Percentiles rank a stretch among this genome's conserved stretches.
Evolutionary conservation across 2,113 vertebrate genomes (phyloP).

Genomic region (Sinocyclocheilus maitianheensis): DNA sequence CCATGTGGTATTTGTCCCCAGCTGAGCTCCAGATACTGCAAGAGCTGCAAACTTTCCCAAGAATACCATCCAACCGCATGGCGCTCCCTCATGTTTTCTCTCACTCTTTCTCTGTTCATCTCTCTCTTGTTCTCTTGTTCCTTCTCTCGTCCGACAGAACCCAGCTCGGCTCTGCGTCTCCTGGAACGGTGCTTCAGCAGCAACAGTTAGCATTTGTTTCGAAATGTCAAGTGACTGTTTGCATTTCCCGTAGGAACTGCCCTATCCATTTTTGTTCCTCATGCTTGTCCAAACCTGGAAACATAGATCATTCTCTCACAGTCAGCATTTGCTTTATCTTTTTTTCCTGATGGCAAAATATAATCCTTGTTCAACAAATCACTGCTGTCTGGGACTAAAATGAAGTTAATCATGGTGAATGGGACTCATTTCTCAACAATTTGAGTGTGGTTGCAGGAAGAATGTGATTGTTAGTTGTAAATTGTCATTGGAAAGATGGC

Average conservation of each 20-base stretch:
- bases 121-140: slow-evolving; percentile 16
- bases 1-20: slow-evolving; percentile 82
- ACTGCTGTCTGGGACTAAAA: neutral
- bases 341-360: neutral
- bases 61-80: slow-evolving; percentile 76
- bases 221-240: slow-evolving; percentile 57
- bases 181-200: slow-evolving; percentile 34
- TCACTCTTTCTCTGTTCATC: slow-evolving; percentile 29
- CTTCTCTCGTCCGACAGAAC: slow-evolving; percentile 9
- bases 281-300: slow-evolving; percentile 32
- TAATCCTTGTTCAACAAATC: neutral
- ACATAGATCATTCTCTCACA: neutral
- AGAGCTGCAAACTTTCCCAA: slow-evolving; percentile 82
- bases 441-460: neutral
- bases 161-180: slow-evolving; percentile 7
- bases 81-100: slow-evolving; percentile 55
- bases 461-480: neutral
- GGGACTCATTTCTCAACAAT: neutral
- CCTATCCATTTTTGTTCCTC: slow-evolving; percentile 8
- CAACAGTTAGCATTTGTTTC: slow-evolving; percentile 56
- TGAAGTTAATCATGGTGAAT: neutral
- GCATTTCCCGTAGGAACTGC: slow-evolving; percentile 28
- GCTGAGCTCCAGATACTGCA: slow-evolving; percentile 75
- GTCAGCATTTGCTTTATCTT: neutral
- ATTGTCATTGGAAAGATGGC: neutral